Conservation (phyloP, 1,140 invertebrate species). For the Araneus ventricosus region DNA sequence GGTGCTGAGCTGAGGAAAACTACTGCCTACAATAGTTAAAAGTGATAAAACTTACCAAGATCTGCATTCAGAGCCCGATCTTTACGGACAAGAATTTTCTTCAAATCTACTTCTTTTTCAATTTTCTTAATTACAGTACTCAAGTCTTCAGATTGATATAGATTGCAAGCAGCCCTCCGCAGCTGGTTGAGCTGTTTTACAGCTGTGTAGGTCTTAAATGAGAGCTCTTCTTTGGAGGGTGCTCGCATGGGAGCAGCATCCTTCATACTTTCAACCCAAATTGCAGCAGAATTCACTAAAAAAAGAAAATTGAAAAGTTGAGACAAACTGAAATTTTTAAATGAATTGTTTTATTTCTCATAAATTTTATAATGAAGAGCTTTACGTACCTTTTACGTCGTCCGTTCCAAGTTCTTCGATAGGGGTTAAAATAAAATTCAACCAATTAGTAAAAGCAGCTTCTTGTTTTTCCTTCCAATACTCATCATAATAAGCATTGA, state of each 20-base stretch:
- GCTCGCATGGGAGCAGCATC: constrained; percentile 76
- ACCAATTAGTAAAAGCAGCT: constrained; percentile 90
- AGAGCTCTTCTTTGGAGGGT: constrained; percentile 81
- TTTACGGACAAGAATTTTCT: constrained; percentile 79
- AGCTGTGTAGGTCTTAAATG: constrained; percentile 81
- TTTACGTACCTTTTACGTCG: constrained; percentile 31
- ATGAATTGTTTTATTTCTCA: not conserved
- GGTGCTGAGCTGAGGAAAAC: too few species aligned
- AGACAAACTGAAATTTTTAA: too few species aligned
- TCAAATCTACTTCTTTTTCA: constrained; percentile 81
- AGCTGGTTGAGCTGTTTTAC: constrained; percentile 80
- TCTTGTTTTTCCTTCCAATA: constrained; percentile 90
- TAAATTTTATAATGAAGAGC: not conserved
- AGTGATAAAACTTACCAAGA: constrained; percentile 77
- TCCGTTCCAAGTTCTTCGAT: constrained; percentile 81
- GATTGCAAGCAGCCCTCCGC: constrained; percentile 79
- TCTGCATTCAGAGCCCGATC: constrained; percentile 81
- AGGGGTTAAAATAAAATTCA: constrained; percentile 92
- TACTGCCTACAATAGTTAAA: too few species aligned
- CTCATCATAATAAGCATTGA: constrained; percentile 87
- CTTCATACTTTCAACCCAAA: constrained; percentile 75
- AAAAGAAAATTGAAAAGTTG: not conserved
- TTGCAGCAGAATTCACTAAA: constrained; percentile 72
- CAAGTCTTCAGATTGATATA: constrained; percentile 81
- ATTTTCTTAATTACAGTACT: constrained; percentile 79